Base-by-base conservation (phyloP, 1,140 invertebrate species). In the Polypedilum pembai region DNA sequence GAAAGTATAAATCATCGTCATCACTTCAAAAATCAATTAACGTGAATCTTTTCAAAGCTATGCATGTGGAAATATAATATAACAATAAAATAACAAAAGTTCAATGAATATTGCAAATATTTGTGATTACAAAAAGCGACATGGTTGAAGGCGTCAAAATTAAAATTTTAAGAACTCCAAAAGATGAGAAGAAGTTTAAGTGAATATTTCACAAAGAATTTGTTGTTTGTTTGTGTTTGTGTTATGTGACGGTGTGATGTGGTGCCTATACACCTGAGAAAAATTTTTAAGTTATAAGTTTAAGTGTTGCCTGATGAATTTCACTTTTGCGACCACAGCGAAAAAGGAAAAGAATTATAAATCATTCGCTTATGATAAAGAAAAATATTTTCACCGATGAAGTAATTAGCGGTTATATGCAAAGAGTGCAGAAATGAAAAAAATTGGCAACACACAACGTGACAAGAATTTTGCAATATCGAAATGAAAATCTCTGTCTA, bases 121-220 rank as follows among this genome's bases (percentile, higher is more conserved):
- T 56, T 56, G 45, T 56, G 45, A 56, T 56, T 56, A 15, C 15
- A 56, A 15, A 12, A 56, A 56, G 45, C 12, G n/a, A 56, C 45
- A 56, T 56, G 45, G 15, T 56, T 56, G 45, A 56, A 56, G n/a
- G 45, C 45, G 45, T 56, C 45, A 56, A 56, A 56, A 33, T 33
- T 33, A 33, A 33, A 33, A 33, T 5, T 33, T 33, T 33, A 33
- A 33, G 12, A 56, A 56, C 12, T 12, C 15, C 41, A 45, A 45
- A 45, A 12, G 41, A 45, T 45, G 15, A 12, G n/a, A 56, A 56
- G n/a, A 56, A 15, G n/a, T 56, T 56, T 15, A 56, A 56, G 45
- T 56, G 45, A 56, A 56, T 56, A 56, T 56, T 56, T 56, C 45
- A 56, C 45, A 56, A 56, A 56, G 45, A 56, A 56, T 56, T 12